Base-by-base conservation (phyloP, 2,797 vertebrate genomes). In the Oryzias dopingdopingensis region DNA sequence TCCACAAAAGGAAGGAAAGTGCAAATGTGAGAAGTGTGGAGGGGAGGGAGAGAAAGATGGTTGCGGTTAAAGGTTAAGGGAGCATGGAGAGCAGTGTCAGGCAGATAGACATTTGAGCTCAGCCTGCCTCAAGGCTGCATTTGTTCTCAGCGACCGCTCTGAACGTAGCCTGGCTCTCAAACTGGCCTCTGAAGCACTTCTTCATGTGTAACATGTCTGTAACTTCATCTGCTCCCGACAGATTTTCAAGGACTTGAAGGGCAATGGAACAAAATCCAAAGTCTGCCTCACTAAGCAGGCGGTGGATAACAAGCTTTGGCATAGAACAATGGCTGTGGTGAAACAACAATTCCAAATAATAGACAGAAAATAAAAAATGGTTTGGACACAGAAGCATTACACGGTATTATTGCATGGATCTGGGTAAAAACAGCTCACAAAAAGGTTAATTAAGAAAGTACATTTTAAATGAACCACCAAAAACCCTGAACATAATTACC, bases 401-500 rank as follows among this genome's bases (percentile, higher is more conserved):
- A 22, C 26, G 6, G 10, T 12, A 37, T 37, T 37, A 37, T 4
- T 37, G 32, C 12, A 32, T 12, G 7, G 8, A 32, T 37, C 10
- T 37, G 32, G 10, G 10, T 37, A 13, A 32, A 56, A 63, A 67
- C 16, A 18, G 54, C 53, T 71, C 16, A 59, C 59, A 61, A 76
- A 79, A 20, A 3, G 18, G 18, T 72, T 56, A 74, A 64, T 64
- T 60, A 65, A 51, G 74, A 74, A 52, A 63, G 71, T 53, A 64
- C 62, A 69, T 68, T 49, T 71, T 63, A 67, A 63, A 64, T 61
- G 56, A 56, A 45, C 63, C 55, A 53, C 55, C 73, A 53, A 70
- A 74, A 80, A 74, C 59, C 65, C 54, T 72, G 56, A 74, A 77
- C 76, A 75, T 75, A 83, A 83, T 89, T 83, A 87, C 72, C 72